A percentile compares a stretch with the other conserved stretches of the same genome.
These are phyloP conservation scores for Lasius platythorax DNA, from an alignment of 2,888 invertebrate genomes.

Conservation along the genomic window DNA sequence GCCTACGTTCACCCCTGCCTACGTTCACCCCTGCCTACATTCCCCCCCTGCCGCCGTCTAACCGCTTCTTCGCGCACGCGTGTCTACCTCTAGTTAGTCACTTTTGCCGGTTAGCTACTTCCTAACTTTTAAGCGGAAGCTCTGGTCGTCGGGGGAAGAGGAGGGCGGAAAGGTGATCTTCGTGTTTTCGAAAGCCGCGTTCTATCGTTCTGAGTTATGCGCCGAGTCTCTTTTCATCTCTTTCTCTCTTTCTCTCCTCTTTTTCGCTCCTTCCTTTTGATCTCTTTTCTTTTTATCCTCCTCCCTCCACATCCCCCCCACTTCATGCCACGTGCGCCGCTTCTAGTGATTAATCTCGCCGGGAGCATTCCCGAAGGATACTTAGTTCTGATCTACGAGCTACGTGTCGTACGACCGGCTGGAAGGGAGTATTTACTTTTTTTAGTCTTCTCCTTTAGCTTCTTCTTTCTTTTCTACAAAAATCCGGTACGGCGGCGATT, in stretches of 20 bases:
- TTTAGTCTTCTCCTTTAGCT: background rate
- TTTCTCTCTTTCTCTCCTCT: slow-evolving; percentile 25
- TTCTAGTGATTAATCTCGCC: slow-evolving; percentile 80
- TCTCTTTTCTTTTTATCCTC: slow-evolving; percentile 51
- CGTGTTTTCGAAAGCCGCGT: slow-evolving; percentile 73
- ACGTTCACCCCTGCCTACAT: too few relatives aligned
- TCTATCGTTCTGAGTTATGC: slow-evolving; percentile 72
- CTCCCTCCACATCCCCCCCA: slow-evolving; percentile 42
- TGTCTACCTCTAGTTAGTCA: slow-evolving; percentile 80
- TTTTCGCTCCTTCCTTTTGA: background rate
- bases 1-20: background rate
- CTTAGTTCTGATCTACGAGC: slow-evolving; percentile 81
- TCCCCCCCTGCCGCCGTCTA: background rate
- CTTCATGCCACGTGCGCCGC: slow-evolving; percentile 58
- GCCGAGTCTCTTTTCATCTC: slow-evolving; percentile 33
- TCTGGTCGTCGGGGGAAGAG: slow-evolving; percentile 31
- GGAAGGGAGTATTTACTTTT: slow-evolving; percentile 24
- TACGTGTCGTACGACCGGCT: slow-evolving; percentile 58
- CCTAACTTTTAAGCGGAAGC: slow-evolving; percentile 73
- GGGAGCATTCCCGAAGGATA: slow-evolving; percentile 80
- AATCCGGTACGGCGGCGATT: background rate
- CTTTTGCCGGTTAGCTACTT: slow-evolving; percentile 76
- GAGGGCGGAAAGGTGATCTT: slow-evolving; percentile 57
- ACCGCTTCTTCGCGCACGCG: slow-evolving; percentile 72
- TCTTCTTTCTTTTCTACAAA: background rate